These are phyloP conservation scores for Cydia fagiglandana DNA, from an alignment of 1,140 invertebrate genomes.

Conservation along the genomic window DNA sequence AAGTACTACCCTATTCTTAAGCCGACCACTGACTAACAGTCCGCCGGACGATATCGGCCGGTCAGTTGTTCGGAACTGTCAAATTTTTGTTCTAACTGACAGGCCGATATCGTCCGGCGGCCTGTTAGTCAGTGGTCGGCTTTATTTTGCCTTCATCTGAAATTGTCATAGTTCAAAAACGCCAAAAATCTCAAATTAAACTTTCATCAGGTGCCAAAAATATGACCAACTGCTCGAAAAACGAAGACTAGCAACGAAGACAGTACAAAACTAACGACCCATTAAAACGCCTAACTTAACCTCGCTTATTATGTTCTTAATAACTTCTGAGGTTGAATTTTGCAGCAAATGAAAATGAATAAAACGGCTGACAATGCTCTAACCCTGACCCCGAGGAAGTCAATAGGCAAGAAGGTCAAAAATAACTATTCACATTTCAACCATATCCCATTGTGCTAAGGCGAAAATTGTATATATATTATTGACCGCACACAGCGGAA, in stretches of 20 bases:
- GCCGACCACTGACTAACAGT: no score
- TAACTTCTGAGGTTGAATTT: background rate
- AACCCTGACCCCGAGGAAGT: constrained; percentile 4
- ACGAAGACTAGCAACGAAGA: background rate
- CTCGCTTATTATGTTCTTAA: background rate
- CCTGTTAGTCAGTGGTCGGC: no score
- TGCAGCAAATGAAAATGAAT: constrained; percentile 18
- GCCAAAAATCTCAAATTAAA: no score
- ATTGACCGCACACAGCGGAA: background rate
- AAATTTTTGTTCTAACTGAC: no score
- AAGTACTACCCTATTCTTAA: no score
- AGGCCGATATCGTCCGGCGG: no score
- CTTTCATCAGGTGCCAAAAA: no score
- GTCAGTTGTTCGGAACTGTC: no score
- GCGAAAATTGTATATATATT: background rate
- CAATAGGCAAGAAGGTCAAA: constrained; percentile 5
- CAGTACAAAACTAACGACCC: background rate
- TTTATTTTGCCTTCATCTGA: no score
- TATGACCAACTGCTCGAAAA: background rate
- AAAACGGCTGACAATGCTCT: constrained; percentile 7
- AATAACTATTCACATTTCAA: background rate
- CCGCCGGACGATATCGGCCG: no score
- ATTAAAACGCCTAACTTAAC: background rate
- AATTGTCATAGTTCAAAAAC: no score
- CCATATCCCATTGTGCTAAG: background rate